Conservation (phyloP, 2,113 vertebrate species). For the Egretta garzetta region DNA sequence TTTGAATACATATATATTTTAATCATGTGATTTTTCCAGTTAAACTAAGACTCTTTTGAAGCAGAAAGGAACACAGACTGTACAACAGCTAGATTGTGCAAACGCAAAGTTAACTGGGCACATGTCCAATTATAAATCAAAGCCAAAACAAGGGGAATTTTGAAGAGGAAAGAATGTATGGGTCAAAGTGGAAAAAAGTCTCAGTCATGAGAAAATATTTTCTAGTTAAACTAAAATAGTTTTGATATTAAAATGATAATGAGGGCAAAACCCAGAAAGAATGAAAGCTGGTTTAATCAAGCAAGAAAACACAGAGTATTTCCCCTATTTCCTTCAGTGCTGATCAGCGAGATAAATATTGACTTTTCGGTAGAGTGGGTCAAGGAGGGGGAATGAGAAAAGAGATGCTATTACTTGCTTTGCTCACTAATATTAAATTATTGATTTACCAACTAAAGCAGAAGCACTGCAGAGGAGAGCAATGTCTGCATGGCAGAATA, state of each 20-base stretch:
- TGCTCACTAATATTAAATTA: conserved; percentile 38
- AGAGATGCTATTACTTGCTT: background rate
- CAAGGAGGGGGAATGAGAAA: background rate
- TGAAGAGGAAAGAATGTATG: conserved; percentile 67
- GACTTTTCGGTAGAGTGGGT: background rate
- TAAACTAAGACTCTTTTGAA: conserved; percentile 49
- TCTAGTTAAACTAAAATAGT: conserved; percentile 55
- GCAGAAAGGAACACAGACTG: conserved; percentile 28
- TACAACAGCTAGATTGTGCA: conserved; percentile 37
- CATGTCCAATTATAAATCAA: conserved; percentile 53
- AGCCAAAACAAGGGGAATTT: conserved; percentile 64
- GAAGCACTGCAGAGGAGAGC: background rate
- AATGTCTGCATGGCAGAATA: background rate
- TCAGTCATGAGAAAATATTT: conserved; percentile 59
- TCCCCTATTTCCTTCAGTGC: background rate
- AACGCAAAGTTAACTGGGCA: conserved; percentile 38
- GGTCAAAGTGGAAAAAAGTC: conserved; percentile 59
- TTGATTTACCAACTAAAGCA: background rate
- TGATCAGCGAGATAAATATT: background rate
- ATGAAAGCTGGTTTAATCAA: conserved; percentile 14
- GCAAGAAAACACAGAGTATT: background rate
- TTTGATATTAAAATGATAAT: conserved; percentile 62
- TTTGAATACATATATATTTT: background rate
- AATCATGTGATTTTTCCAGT: conserved; percentile 53
- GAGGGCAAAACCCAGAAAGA: conserved; percentile 43